A percentile compares a stretch with the other conserved stretches of the same genome.
These are phyloP conservation scores for Colostygia pectinataria DNA, from an alignment of 2,888 invertebrate species.

Conservation along the genomic window DNA sequence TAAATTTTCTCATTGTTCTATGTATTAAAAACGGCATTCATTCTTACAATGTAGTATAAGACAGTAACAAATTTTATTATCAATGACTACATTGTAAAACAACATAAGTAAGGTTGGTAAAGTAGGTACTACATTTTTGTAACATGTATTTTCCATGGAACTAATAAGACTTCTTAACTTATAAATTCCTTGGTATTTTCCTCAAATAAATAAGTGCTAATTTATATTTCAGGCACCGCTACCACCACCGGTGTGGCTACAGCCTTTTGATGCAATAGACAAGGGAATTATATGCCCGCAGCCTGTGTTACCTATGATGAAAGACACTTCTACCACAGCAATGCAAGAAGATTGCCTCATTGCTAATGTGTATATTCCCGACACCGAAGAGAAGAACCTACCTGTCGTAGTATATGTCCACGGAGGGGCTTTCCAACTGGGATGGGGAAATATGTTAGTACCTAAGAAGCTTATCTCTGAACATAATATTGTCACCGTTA, in stretches of 20 bases:
- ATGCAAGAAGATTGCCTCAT: slow-evolving; percentile 58
- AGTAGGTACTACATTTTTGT: too few relatives aligned
- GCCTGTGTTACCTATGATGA: neutral
- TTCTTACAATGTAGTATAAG: too few relatives aligned
- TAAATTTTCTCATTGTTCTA: too few relatives aligned
- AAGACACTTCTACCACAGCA: neutral
- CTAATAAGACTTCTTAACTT: too few relatives aligned
- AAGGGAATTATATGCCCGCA: slow-evolving; percentile 45
- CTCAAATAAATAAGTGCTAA: too few relatives aligned
- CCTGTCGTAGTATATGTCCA: slow-evolving; percentile 70
- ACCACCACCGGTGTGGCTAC: slow-evolving; percentile 45
- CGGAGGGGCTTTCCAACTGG: slow-evolving; percentile 64
- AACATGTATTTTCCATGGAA: too few relatives aligned
- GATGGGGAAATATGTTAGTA: slow-evolving; percentile 46
- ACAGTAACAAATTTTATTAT: too few relatives aligned
- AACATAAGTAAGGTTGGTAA: too few relatives aligned
- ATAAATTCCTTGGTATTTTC: too few relatives aligned
- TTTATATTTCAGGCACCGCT: slow-evolving; percentile 47
- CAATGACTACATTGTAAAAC: too few relatives aligned
- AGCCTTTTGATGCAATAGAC: slow-evolving; percentile 44
- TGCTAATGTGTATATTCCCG: slow-evolving; percentile 58
- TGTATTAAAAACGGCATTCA: too few relatives aligned
- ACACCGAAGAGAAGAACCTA: slow-evolving; percentile 42
- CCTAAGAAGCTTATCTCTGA: slow-evolving; percentile 42
- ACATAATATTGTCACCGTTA: slow-evolving; percentile 49